Percentiles rank a stretch among this genome's conserved stretches.
phyloP scores from a whole-genome alignment of 2,113 vertebrate species.

The Arvicanthis niloticus region DNA sequence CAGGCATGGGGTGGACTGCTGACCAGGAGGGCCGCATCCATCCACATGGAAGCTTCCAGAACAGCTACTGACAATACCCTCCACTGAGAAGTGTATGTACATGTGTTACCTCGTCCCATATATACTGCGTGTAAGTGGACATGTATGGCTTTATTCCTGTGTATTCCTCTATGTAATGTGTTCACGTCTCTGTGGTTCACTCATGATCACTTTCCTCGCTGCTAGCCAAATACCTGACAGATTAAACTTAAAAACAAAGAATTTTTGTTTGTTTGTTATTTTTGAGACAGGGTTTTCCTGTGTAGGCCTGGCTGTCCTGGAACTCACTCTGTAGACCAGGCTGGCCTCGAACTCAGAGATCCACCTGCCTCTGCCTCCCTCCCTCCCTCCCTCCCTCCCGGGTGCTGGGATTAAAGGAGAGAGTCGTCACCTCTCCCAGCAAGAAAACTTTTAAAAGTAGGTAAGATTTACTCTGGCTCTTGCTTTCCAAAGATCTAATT shows the following conservation, averaged over 20 bases:
- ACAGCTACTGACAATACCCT: background rate
- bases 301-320: too few relatives aligned
- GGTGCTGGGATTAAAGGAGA: too few relatives aligned
- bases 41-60: background rate
- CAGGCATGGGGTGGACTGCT: background rate
- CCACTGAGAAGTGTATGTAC: background rate
- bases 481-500: background rate
- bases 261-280: too few relatives aligned
- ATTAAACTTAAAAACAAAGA: background rate
- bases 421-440: too few relatives aligned
- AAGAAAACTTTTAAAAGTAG: background rate
- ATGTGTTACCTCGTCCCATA: background rate
- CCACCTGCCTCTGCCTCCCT: too few relatives aligned
- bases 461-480: background rate
- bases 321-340: too few relatives aligned
- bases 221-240: background rate
- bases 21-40: rapidly evolving
- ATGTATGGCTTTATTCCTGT: background rate
- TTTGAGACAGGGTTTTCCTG: too few relatives aligned
- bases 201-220: background rate
- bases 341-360: too few relatives aligned
- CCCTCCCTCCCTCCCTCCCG: too few relatives aligned
- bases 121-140: too few relatives aligned
- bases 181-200: background rate
- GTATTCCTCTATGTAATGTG: too few relatives aligned